Base-by-base conservation (phyloP, 2,888 invertebrate species). In the Dynastes hyllus region DNA sequence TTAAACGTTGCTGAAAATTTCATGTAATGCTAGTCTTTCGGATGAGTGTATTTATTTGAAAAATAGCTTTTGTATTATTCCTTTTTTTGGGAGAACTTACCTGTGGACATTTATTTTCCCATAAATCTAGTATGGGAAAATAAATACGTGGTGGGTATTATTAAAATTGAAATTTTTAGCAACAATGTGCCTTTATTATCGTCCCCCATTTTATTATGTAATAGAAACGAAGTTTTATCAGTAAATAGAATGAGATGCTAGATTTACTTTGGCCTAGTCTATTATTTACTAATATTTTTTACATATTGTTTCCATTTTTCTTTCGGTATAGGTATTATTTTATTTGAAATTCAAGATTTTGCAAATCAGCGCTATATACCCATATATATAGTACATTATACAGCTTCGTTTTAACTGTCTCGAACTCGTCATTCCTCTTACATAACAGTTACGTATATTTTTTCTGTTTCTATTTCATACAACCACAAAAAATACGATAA, bases 201-300 rank as follows among this genome's bases (percentile, higher is more conserved):
- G 5, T 27, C 32, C 51, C 50, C 45, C 45, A 22, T 70, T 70
- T 70, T 45, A 45, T 45, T 45, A 45, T 45, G 51, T 82, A 81
- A 55, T n/a, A 55, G 22, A 66, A 40, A 66, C 16, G 16, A 4
- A 81, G 45, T 80, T 79, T 81, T 81, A 70, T 79, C 76, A 76
- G 78, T 80, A 79, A 70, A 81, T 65, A 76, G 78, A 78, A 78
- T 63, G 70, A 70, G 51, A 50, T 78, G 40, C 70, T 78, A 63
- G 70, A 78, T 69, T 69, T 53, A 77, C 79, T 76, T 83, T 82
- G 83, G 82, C 83, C 82, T 83, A 83, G 80, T 83, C 82, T 77
- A 70, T 45, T 45, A 45, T 53, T 77, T 77, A 80, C 75, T 13
- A 69, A 27, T 16, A 66, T 71, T 55, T 51, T 69, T 37, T 53